phyloP scores from a whole-genome alignment of 2,113 vertebrate species.

The Physeter macrocephalus region DNA sequence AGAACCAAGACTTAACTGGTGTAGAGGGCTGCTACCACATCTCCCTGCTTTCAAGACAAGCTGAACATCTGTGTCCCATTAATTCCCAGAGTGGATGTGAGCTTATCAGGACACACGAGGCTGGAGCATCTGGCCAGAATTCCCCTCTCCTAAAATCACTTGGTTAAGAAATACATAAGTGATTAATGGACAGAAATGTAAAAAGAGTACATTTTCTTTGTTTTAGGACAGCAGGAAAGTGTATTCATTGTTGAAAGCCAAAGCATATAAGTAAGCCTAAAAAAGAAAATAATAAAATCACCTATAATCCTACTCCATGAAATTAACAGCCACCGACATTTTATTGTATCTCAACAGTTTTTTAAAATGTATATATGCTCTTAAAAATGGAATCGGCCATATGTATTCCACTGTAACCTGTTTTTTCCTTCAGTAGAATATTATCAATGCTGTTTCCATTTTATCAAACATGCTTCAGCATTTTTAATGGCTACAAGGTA shows the following conservation, averaged over 20 bases:
- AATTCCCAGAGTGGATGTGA: not conserved
- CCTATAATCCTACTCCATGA: not conserved
- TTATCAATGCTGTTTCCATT: not conserved
- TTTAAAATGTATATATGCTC: not conserved
- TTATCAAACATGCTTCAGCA: not conserved
- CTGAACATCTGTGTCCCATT: conserved; percentile 1
- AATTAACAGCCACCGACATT: not conserved
- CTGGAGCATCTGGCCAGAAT: not conserved
- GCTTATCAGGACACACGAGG: not conserved
- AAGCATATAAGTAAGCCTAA: not conserved
- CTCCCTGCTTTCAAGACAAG: not conserved
- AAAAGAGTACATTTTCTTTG: conserved; percentile 19
- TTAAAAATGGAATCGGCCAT: not conserved
- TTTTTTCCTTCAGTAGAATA: not conserved
- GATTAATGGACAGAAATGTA: conserved; percentile 14
- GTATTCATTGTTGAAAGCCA: not conserved
- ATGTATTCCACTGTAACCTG: not conserved
- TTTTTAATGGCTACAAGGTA: not conserved
- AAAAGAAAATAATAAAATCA: not conserved
- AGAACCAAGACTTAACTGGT: not conserved
- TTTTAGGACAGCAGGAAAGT: not conserved
- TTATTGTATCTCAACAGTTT: not conserved
- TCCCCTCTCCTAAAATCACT: conserved; percentile 29
- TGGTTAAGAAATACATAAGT: not conserved
- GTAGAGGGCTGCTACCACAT: not conserved